phyloP scores from a whole-genome alignment of 2,113 vertebrate genomes.

The Centropus bengalensis region DNA sequence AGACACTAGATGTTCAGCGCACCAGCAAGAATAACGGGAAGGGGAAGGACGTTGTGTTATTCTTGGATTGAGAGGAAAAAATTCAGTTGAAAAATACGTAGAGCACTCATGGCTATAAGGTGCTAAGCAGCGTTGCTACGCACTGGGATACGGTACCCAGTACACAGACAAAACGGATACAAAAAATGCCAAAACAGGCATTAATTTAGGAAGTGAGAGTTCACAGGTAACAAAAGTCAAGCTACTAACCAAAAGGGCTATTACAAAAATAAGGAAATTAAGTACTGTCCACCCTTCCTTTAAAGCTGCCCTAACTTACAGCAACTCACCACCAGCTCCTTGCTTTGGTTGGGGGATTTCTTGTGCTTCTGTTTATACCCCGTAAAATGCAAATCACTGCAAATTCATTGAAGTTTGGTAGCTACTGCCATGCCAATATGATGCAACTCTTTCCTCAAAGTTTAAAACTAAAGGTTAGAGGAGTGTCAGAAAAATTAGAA shows the following conservation, averaged over 20 bases:
- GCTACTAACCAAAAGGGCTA: slow-evolving; percentile 16
- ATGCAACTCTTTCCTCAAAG: background rate
- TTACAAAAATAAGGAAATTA: slow-evolving; percentile 44
- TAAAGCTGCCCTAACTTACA: slow-evolving; percentile 31
- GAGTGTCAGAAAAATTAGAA: background rate
- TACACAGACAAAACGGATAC: background rate
- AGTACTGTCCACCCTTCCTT: slow-evolving; percentile 53
- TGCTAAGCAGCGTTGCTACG: background rate
- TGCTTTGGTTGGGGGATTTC: background rate
- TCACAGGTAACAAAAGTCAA: slow-evolving; percentile 35
- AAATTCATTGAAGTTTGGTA: background rate
- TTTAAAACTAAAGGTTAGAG: background rate
- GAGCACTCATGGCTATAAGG: background rate
- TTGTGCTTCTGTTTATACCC: background rate
- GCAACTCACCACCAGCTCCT: background rate
- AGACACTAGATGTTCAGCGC: background rate
- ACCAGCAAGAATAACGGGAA: background rate
- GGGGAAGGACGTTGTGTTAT: background rate
- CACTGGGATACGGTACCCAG: background rate
- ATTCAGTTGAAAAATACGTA: background rate
- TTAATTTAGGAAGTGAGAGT: slow-evolving; percentile 56
- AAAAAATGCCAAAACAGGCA: rapidly evolving
- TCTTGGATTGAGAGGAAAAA: rapidly evolving
- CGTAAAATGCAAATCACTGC: background rate
- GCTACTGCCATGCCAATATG: background rate